A percentile compares a stretch with the other conserved stretches of the same genome.
phyloP scores from a whole-genome alignment of 2,113 vertebrate genomes.

The Podilymbus podiceps region DNA sequence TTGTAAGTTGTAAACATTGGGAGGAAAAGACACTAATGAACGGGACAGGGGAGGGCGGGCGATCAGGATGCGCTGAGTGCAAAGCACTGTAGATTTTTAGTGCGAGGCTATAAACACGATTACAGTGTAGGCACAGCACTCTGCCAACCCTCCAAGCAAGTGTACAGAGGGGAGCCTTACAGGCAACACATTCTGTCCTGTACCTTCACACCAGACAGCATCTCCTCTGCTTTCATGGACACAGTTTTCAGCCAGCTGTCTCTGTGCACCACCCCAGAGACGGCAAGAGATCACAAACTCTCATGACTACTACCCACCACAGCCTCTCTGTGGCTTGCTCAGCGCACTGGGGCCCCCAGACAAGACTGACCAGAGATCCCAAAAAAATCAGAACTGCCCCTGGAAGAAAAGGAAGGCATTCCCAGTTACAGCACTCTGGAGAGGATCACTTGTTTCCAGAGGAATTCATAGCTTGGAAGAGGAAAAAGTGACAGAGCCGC shows the following conservation, averaged over 20 bases:
- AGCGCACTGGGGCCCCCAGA: not conserved
- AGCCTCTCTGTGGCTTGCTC: not conserved
- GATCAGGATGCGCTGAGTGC: rapidly evolving
- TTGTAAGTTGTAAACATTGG: not conserved
- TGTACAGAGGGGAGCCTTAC: not conserved
- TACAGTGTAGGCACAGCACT: not conserved
- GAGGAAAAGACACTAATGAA: not conserved
- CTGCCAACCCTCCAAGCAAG: not conserved
- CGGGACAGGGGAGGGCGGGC: not conserved
- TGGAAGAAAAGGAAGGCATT: not conserved
- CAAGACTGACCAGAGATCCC: not conserved
- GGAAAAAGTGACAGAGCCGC: not conserved
- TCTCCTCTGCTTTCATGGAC: not conserved
- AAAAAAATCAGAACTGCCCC: not conserved
- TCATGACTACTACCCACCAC: not conserved
- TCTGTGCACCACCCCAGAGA: not conserved
- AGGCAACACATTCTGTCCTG: not conserved
- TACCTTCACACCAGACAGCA: not conserved
- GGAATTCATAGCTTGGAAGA: not conserved
- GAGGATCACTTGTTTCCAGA: not conserved
- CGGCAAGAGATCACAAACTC: not conserved
- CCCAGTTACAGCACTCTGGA: not conserved
- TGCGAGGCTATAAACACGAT: rapidly evolving
- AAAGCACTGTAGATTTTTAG: rapidly evolving
- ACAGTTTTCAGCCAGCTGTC: rapidly evolving